Evolutionary conservation across 2,888 invertebrate genomes (phyloP), one percentile per base, ranked within the genome.

Genomic region (Callimorpha dominula): DNA sequence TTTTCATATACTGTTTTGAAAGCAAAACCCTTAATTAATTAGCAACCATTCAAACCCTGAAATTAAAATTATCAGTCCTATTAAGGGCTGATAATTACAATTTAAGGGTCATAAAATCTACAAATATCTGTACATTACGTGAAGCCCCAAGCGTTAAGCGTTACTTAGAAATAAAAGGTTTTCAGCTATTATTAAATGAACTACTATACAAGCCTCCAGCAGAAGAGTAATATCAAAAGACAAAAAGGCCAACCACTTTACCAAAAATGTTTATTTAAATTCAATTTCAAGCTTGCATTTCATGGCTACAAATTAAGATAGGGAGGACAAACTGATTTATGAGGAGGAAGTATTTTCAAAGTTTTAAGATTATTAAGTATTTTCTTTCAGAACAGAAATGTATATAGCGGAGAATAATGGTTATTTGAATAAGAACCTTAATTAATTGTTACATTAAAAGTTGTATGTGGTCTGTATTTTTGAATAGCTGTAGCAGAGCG

Each of bases 301-400:
- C 81, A 76, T 79, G 76, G 83, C 78, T 76, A 86, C 87, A 88
- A 87, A 89, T 89, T 86, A 87, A 83, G 86, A 85, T 86, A 85
- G 82, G 82, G 85, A 82, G 82, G 85, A 82, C 79, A 81, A 78
- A 79, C 79, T 89, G 86, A 89, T 88, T 89, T 88, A 89, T 86
- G 85, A 79, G 78, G 76, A 84, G 78, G 78, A 79, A 85, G 81
- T 78, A 31, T 46, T 68, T 68, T n/a, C 20, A 6, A 68, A 60
- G 60, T 60, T 68, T 60, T 43, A 60, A 46, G 60, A 31, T 60
- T 46, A 68, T 60, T 15, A 31, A 76, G 17, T 57, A 64, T 64
- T 68, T 68, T 57, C 63, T 57, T 54, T 63, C 62, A 63, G 9
- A 54, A 66, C 15, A 66, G 52, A 67, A 43, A n/a, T 67, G 54